Evolutionary conservation across 2,797 vertebrate species (phyloP), one percentile per base, ranked within the genome.

Genomic region (Intellagama lesueurii): DNA sequence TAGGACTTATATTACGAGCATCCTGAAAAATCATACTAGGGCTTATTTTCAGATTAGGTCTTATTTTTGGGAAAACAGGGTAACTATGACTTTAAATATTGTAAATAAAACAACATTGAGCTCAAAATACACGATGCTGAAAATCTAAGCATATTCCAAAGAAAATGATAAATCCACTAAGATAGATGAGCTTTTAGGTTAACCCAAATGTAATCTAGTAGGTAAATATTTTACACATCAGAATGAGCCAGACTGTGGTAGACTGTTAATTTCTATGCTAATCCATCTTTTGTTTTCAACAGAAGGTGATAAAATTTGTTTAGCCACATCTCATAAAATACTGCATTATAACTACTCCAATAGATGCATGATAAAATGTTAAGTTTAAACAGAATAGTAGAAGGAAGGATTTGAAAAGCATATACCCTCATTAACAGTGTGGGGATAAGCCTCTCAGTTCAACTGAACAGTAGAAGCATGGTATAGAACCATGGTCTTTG

Each of bases 321-420:
- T 66, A 49, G 68, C 14, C 32, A 70, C 17, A 32, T 66, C 12
- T 47, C 16, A 52, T 44, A 44, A 47, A 5, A 9, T 76, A 56
- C 5, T n/a, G 30, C 7, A 86, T 68, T 66, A 47, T 44, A 44
- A 30, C 44, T 40, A 75, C 26, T 66, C 14, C 60, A 77, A 56
- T 35, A 69, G 68, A 35, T 77, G 44, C n/a, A 52, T 1, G 26
- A 66, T 35, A 83, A 83, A 77, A 44, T 68, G 7, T 30, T 14
- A 79, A 69, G 75, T 49, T 88, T 86, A 88, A 89, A 92, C 30
- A 83, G 70, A 73, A 64, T 19, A 17, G 60, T n/a, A 64, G 60
- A 22, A 52, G 47, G 70, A 89, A 86, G 78, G 90, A 84, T 82
- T 22, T 2, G 77, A 83, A 69, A 81, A 28, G 8, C 44, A 52